Conservation (phyloP, 2,113 vertebrate genomes). For the Lagopus muta region DNA sequence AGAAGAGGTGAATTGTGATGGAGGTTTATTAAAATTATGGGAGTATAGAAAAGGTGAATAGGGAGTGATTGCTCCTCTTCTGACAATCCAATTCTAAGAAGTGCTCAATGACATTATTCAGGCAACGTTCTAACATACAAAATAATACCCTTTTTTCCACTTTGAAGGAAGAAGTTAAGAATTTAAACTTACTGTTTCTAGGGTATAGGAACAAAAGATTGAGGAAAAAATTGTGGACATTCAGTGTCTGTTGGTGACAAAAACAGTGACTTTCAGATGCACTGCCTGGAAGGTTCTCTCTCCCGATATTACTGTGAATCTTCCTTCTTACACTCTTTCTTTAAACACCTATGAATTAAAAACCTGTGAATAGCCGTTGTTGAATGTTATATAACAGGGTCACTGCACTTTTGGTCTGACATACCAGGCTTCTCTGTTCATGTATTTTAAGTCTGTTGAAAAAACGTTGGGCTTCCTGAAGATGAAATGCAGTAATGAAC, state of each 20-base stretch:
- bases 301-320: fast-evolving
- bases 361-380: neutral
- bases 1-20: constrained; percentile 20
- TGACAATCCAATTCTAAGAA: constrained; percentile 52
- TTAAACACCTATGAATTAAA: neutral
- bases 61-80: constrained; percentile 66
- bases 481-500: neutral
- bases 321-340: fast-evolving
- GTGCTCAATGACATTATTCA: constrained; percentile 57
- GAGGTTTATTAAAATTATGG: constrained; percentile 45
- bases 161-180: neutral
- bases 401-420: neutral
- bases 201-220: neutral
- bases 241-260: neutral
- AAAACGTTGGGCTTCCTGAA: neutral
- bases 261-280: neutral
- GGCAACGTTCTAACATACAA: neutral
- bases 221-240: neutral
- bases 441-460: neutral
- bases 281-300: neutral
- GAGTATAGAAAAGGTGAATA: constrained; percentile 61
- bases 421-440: neutral
- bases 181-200: constrained; percentile 9
- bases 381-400: neutral
- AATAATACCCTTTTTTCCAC: neutral